phyloP scores from a whole-genome alignment of 30 jellyfish, hydroid and myxozoan species.

The Hydractinia symbiolongicarpus region DNA sequence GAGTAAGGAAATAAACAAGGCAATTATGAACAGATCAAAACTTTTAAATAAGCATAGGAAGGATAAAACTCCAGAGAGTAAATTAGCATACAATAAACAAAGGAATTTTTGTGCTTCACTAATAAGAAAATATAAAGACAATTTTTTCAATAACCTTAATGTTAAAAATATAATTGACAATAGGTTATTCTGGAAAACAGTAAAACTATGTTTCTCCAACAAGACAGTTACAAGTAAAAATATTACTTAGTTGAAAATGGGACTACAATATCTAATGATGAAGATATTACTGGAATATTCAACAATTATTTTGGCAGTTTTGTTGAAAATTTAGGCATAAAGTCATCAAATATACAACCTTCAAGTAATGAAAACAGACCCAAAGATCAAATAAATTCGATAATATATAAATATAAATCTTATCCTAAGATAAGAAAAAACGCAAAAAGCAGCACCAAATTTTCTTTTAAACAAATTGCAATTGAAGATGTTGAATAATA shows the following conservation, averaged over 20 bases:
- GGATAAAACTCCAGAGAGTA: no score
- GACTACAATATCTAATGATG: background rate
- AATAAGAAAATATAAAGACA: background rate
- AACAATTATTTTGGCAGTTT: background rate
- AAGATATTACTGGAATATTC: background rate
- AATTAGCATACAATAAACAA: no score
- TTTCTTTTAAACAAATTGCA: no score
- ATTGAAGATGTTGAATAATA: no score
- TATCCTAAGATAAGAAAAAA: no score
- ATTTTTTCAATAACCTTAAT: background rate
- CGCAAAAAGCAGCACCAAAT: no score
- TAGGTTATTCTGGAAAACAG: background rate
- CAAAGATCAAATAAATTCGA: no score
- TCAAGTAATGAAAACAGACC: no score
- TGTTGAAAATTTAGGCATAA: no score
- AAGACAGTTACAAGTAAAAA: background rate
- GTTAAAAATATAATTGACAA: background rate
- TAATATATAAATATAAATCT: no score
- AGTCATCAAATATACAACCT: no score
- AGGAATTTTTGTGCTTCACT: background rate
- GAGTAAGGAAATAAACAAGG: constrained; percentile 7
- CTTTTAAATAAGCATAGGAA: no score
- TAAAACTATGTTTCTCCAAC: background rate
- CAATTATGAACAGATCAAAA: background rate
- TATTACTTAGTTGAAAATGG: constrained; percentile 6